phyloP scores from a whole-genome alignment of 1,140 invertebrate species.

The Agrypnia vestita region DNA sequence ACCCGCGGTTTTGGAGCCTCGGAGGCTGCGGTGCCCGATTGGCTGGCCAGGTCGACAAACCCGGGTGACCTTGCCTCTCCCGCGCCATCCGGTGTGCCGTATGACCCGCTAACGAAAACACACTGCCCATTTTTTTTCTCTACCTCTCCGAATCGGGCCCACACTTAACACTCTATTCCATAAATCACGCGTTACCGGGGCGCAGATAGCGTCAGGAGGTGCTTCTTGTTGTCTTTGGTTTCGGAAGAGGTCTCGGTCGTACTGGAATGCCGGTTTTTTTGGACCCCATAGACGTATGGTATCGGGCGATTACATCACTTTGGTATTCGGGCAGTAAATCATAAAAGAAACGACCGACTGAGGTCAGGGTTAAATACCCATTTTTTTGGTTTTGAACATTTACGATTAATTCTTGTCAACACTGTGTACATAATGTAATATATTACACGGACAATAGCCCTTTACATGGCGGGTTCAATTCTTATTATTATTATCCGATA shows the following conservation, averaged over 20 bases:
- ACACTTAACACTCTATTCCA: constrained; percentile 10
- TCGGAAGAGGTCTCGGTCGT: neutral
- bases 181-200: constrained; percentile 5
- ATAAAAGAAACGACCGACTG: neutral
- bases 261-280: neutral
- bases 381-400: no score
- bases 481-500: no score
- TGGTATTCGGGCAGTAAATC: constrained; percentile 15
- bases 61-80: constrained; percentile 9
- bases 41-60: constrained; percentile 3
- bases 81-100: constrained; percentile 4
- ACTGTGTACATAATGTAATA: no score
- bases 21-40: no score
- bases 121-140: constrained; percentile 10
- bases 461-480: no score
- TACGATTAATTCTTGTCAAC: no score
- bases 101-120: constrained; percentile 40
- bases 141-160: neutral
- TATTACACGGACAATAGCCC: no score
- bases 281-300: neutral
- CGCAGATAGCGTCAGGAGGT: neutral
- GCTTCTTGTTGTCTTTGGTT: neutral
- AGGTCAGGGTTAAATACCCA: neutral
- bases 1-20: no score
- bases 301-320: neutral